These are phyloP conservation scores for Drosophila pseudoobscura DNA, from an alignment of 1,140 invertebrate genomes.

Conservation along the genomic window DNA sequence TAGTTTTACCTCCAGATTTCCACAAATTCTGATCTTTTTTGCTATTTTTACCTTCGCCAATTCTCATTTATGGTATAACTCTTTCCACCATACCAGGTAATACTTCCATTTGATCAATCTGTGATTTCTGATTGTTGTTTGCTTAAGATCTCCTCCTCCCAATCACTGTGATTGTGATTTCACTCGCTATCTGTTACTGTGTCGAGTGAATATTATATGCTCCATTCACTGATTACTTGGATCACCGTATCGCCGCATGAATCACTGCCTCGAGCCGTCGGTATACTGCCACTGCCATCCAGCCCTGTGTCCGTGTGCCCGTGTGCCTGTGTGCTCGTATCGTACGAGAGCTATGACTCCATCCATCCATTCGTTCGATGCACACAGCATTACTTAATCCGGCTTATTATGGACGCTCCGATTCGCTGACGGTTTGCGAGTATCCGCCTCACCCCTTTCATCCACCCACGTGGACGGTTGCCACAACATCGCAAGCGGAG, in stretches of 20 bases:
- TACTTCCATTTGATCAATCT: not conserved
- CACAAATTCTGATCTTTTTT: too few relatives aligned
- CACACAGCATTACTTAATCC: slow-evolving; percentile 70
- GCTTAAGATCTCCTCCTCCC: not conserved
- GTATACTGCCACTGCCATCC: slow-evolving; percentile 3
- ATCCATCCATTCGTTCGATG: slow-evolving; percentile 18
- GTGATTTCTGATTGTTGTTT: slow-evolving; percentile 8
- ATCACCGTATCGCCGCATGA: slow-evolving; percentile 41
- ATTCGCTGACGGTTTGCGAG: slow-evolving; percentile 45
- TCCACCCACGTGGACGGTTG: slow-evolving; percentile 26
- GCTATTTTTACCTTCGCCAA: too few relatives aligned
- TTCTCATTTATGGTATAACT: too few relatives aligned
- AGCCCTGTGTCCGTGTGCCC: slow-evolving; percentile 42
- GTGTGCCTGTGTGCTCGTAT: slow-evolving; percentile 32
- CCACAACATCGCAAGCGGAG: slow-evolving; percentile 37
- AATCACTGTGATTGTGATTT: slow-evolving; percentile 11
- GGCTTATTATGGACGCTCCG: slow-evolving; percentile 76
- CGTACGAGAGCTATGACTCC: not conserved
- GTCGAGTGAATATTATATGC: not conserved
- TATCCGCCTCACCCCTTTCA: slow-evolving; percentile 11
- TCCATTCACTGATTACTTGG: slow-evolving; percentile 36
- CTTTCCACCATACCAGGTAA: too few relatives aligned
- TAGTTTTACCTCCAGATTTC: too few relatives aligned
- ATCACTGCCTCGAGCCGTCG: slow-evolving; percentile 28
- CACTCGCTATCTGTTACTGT: not conserved